Conservation (phyloP, 2,113 vertebrate genomes). For the Entelurus aequoreus region DNA sequence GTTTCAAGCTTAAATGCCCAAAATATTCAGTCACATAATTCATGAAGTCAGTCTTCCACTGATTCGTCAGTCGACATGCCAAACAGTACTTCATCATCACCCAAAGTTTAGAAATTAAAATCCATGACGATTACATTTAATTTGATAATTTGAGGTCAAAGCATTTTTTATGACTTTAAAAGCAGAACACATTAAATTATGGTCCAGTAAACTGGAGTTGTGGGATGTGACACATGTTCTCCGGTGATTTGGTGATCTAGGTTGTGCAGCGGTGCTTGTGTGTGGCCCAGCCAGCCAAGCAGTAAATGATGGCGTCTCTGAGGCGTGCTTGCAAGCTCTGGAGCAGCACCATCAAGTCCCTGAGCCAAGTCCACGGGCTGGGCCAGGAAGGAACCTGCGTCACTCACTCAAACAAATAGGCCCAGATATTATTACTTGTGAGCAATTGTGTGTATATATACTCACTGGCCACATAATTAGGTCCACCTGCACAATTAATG, state of each 20-base stretch:
- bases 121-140: conserved; percentile 18
- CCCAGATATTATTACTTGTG: conserved; percentile 3
- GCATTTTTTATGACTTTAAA: background rate
- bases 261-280: conserved; percentile 26
- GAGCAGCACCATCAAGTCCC: conserved; percentile 28
- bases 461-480: background rate
- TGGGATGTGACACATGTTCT: conserved; percentile 22
- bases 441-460: background rate
- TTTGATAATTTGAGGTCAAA: conserved; percentile 2
- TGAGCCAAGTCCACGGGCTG: conserved; percentile 45
- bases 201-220: conserved; percentile 1
- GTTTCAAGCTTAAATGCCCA: conserved; percentile 7
- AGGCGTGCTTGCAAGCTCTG: conserved; percentile 48
- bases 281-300: conserved; percentile 42
- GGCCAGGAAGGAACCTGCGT: conserved; percentile 42
- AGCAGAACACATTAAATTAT: background rate
- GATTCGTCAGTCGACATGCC: conserved; percentile 7
- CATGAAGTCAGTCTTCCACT: conserved; percentile 8
- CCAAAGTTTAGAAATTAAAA: conserved; percentile 1
- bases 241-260: conserved; percentile 26
- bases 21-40: conserved; percentile 1
- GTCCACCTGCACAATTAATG: conserved; percentile 2
- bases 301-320: conserved; percentile 59
- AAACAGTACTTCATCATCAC: conserved; percentile 14
- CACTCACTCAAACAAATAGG: conserved; percentile 7